Evolutionary conservation across 2,888 invertebrate species (phyloP).

Genomic region (Tribolium freemani): DNA sequence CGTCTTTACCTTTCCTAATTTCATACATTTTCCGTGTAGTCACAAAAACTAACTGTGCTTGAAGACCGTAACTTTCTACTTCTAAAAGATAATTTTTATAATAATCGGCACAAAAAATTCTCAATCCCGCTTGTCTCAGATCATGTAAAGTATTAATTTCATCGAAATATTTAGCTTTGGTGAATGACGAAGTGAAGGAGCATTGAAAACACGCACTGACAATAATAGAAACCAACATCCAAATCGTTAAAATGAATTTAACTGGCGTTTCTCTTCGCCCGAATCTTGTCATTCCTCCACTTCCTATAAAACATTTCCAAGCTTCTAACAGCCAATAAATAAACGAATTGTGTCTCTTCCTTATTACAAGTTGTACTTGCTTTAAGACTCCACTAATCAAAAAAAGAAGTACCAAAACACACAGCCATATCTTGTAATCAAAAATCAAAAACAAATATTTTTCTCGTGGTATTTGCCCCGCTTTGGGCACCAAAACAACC

Average conservation of each 20-base stretch:
- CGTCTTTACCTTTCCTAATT: neutral
- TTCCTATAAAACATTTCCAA: slow-evolving; percentile 18
- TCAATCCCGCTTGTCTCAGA: neutral
- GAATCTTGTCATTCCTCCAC: neutral
- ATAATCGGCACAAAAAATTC: slow-evolving; percentile 11
- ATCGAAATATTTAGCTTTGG: slow-evolving; percentile 6
- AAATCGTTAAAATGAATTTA: neutral
- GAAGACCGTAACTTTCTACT: neutral
- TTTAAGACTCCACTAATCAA: slow-evolving; percentile 1
- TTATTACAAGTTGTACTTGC: neutral
- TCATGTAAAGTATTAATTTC: slow-evolving; percentile 14
- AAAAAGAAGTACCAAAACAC: neutral
- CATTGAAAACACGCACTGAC: slow-evolving; percentile 14
- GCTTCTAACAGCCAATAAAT: neutral
- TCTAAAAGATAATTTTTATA: neutral
- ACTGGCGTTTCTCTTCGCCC: neutral
- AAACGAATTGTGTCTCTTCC: neutral
- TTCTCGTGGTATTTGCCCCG: neutral
- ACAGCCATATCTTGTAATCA: neutral
- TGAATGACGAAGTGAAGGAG: slow-evolving; percentile 5
- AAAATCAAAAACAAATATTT: slow-evolving; percentile 7
- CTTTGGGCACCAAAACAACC: slow-evolving; percentile 7
- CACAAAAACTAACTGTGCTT: neutral
- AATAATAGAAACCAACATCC: slow-evolving; percentile 19
- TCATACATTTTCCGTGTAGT: neutral